Evolutionary conservation across 2,888 invertebrate species (phyloP).

Genomic region (Dolomedes plantarius): DNA sequence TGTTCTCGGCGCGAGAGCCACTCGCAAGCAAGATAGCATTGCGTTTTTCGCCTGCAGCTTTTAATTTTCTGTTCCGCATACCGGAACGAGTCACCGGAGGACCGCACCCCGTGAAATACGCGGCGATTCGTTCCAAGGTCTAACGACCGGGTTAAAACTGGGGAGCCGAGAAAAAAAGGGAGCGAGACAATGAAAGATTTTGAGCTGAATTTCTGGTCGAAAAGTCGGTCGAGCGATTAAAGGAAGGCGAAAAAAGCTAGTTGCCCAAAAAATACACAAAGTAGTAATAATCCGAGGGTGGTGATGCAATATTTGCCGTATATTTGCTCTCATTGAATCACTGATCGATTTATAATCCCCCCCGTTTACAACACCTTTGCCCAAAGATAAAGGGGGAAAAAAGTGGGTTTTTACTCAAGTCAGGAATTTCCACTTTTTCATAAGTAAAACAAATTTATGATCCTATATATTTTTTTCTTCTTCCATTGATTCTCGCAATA

Average conservation of each 20-base stretch:
- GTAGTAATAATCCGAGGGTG: neutral
- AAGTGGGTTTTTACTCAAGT: too few relatives aligned
- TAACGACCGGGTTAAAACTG: neutral
- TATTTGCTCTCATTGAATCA: neutral
- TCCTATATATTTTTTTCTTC: too few relatives aligned
- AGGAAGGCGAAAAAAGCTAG: neutral
- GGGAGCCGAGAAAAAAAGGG: neutral
- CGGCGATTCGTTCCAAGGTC: neutral
- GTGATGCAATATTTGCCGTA: neutral
- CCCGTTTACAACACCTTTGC: too few relatives aligned
- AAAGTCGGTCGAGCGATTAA: slow-evolving; percentile 1
- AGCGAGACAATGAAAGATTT: neutral
- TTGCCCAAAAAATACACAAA: neutral
- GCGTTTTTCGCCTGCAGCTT: neutral
- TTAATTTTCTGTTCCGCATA: slow-evolving; percentile 1
- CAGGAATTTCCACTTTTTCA: too few relatives aligned
- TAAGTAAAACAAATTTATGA: too few relatives aligned
- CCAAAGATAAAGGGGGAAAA: too few relatives aligned
- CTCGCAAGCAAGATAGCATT: too few relatives aligned
- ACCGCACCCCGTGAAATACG: neutral
- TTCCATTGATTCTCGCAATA: too few relatives aligned
- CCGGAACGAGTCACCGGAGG: neutral
- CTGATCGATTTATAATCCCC: neutral
- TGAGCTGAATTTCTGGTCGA: neutral
- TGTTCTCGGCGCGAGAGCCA: too few relatives aligned